Evolutionary conservation across 1,140 invertebrate genomes (phyloP).

Genomic region (Monochamus saltuarius): DNA sequence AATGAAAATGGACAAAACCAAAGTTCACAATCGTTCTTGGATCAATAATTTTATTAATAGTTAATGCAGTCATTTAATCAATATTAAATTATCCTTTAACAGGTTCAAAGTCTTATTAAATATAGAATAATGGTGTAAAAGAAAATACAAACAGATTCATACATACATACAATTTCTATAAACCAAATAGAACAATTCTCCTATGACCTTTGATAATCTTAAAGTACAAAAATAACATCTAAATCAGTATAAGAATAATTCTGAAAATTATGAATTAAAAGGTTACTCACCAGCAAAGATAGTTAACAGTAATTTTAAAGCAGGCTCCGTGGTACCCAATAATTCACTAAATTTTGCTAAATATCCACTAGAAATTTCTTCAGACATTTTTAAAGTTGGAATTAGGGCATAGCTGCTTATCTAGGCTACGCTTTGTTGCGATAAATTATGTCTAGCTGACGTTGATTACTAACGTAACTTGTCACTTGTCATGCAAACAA

Average conservation of each 20-base stretch:
- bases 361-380: constrained; percentile 17
- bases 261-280: background rate
- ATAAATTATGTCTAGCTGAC: too few relatives aligned
- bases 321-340: constrained; percentile 55
- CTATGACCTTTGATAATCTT: too few relatives aligned
- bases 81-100: constrained; percentile 3
- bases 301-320: constrained; percentile 67
- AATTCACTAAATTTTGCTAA: constrained; percentile 7
- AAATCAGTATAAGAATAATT: background rate
- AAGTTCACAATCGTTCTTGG: constrained; percentile 3
- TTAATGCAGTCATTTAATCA: background rate
- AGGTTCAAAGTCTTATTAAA: background rate
- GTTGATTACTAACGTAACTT: too few relatives aligned
- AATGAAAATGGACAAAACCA: background rate
- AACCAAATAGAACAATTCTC: too few relatives aligned
- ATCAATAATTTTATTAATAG: too few relatives aligned
- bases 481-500: too few relatives aligned
- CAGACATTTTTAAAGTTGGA: too few relatives aligned
- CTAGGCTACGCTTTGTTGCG: too few relatives aligned
- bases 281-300: constrained; percentile 62
- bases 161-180: too few relatives aligned
- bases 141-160: too few relatives aligned
- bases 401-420: too few relatives aligned
- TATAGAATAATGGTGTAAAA: too few relatives aligned
- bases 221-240: background rate